phyloP scores from a whole-genome alignment of 1,140 invertebrate genomes.

The Drusus annulatus region DNA sequence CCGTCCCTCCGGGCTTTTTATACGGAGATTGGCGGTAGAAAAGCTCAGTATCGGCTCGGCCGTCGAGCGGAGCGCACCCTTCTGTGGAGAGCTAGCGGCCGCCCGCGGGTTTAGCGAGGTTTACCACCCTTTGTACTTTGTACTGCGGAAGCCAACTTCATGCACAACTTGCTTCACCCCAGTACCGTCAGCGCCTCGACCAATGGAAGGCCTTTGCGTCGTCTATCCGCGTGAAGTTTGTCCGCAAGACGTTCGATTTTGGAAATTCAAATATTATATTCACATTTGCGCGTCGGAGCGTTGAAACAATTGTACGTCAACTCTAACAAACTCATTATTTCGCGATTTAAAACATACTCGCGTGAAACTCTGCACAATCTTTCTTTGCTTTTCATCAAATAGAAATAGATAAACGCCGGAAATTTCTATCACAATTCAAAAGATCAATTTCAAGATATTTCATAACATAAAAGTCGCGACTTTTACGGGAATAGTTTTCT shows the following conservation, averaged over 20 bases:
- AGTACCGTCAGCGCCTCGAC: background rate
- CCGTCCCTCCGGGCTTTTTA: conserved; percentile 16
- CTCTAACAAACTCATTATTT: background rate
- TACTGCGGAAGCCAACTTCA: conserved; percentile 34
- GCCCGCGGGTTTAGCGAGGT: conserved; percentile 34
- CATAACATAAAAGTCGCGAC: background rate
- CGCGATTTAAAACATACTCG: background rate
- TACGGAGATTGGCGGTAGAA: conserved; percentile 12
- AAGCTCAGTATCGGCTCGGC: conserved; percentile 41
- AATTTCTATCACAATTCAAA: background rate
- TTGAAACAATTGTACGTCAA: background rate
- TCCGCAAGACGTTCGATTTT: conserved; percentile 41
- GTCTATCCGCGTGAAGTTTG: conserved; percentile 21
- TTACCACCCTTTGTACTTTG: conserved; percentile 32
- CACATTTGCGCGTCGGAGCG: background rate
- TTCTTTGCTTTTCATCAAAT: background rate
- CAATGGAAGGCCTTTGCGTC: conserved; percentile 28
- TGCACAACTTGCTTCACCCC: conserved; percentile 19
- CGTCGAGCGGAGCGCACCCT: conserved; percentile 33
- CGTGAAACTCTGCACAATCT: background rate
- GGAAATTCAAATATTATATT: conserved; percentile 34
- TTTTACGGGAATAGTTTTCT: background rate
- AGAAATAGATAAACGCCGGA: background rate
- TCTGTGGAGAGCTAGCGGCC: conserved; percentile 24
- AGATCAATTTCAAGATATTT: background rate